These are phyloP conservation scores for Chromobotia macracanthus DNA, from an alignment of 2,797 vertebrate genomes.

Conservation along the genomic window DNA sequence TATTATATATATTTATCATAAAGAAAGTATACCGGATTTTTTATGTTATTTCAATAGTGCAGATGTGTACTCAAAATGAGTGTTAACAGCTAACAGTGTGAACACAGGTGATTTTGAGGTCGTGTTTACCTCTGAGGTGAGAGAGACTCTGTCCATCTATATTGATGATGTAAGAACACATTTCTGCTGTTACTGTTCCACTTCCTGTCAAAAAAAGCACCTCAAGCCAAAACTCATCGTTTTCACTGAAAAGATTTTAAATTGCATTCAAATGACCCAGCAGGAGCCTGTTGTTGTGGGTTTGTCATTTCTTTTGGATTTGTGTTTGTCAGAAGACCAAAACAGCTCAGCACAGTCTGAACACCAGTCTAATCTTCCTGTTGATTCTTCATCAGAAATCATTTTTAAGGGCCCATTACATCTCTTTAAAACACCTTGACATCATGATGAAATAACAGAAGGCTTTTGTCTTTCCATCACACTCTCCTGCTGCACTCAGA, in stretches of 20 bases:
- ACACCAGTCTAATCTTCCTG: conserved; percentile 29
- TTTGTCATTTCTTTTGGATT: conserved; percentile 64
- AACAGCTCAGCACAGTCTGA: conserved; percentile 1
- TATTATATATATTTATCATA: too few species aligned
- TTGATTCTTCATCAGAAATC: conserved; percentile 12
- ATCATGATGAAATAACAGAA: background rate
- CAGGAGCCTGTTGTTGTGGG: conserved; percentile 60
- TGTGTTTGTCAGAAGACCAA: conserved; percentile 42
- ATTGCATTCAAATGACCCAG: conserved; percentile 71
- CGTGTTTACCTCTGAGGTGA: too few species aligned
- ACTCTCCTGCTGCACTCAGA: too few species aligned
- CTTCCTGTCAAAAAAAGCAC: conserved; percentile 50
- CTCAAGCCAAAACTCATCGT: conserved; percentile 46
- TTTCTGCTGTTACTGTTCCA: conserved; percentile 29
- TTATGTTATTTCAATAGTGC: too few species aligned
- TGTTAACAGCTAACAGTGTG: too few species aligned
- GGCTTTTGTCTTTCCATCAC: background rate
- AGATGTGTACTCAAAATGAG: too few species aligned
- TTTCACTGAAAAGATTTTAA: conserved; percentile 60
- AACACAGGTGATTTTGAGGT: too few species aligned
- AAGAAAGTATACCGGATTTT: too few species aligned
- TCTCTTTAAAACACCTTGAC: background rate
- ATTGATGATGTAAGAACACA: too few species aligned
- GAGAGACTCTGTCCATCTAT: too few species aligned
- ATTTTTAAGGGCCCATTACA: background rate